These are phyloP conservation scores for Paradoxurus hermaphroditus DNA, from an alignment of 2,113 vertebrate species.

Conservation along the genomic window DNA sequence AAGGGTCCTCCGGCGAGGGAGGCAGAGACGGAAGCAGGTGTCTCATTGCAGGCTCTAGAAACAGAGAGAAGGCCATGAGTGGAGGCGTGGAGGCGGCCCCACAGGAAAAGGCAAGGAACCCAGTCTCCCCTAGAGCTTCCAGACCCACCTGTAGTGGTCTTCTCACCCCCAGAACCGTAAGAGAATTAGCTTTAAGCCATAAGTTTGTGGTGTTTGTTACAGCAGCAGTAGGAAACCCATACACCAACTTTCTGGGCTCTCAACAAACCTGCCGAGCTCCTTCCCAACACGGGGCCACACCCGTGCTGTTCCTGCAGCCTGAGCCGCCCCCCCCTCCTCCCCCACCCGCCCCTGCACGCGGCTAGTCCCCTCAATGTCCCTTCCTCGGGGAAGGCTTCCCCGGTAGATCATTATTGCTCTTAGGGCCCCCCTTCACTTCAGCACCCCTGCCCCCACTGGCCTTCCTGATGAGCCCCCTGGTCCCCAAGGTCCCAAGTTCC, in stretches of 20 bases:
- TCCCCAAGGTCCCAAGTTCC: not conserved
- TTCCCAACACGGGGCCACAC: not conserved
- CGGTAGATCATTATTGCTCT: no score
- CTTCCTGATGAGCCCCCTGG: not conserved
- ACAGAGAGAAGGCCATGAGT: not conserved
- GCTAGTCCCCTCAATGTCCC: not conserved
- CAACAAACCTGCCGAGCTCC: not conserved
- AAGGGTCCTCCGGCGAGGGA: not conserved
- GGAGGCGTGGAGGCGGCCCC: not conserved
- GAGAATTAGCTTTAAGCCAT: not conserved
- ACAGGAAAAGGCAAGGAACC: not conserved
- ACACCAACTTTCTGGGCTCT: not conserved
- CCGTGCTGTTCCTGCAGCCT: not conserved
- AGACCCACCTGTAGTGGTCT: no score
- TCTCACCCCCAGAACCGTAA: not conserved
- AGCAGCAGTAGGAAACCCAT: not conserved
- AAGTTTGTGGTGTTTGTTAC: not conserved
- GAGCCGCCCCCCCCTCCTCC: not conserved
- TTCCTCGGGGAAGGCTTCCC: not conserved
- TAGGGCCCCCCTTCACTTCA: not conserved
- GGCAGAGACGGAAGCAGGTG: not conserved
- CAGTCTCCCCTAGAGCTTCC: not conserved
- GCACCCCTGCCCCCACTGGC: fast-evolving
- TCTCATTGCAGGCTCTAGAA: fast-evolving
- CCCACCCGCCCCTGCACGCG: not conserved